phyloP scores from a whole-genome alignment of 2,113 vertebrate species.

The Eublepharis macularius region DNA sequence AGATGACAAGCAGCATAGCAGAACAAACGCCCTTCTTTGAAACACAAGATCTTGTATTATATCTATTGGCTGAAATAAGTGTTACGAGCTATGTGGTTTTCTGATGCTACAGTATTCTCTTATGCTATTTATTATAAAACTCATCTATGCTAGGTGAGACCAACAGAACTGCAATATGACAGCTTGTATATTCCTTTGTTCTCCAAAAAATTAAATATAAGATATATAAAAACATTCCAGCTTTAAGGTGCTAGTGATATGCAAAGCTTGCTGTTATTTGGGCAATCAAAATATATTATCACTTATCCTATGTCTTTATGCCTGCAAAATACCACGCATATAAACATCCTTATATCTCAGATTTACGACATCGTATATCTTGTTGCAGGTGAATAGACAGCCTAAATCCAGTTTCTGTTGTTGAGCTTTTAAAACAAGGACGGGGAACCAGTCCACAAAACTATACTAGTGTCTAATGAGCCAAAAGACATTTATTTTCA shows the following conservation, averaged over 20 bases:
- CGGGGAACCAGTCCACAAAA: slow-evolving; percentile 14
- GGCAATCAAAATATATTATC: neutral
- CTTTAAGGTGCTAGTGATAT: neutral
- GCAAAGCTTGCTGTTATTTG: neutral
- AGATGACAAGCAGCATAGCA: neutral
- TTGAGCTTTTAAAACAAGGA: neutral
- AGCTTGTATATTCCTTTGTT: neutral
- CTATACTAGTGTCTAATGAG: neutral
- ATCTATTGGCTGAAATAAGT: neutral
- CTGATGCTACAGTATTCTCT: neutral
- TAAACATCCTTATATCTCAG: neutral
- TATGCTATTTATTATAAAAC: neutral
- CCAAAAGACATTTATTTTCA: neutral
- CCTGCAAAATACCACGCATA: neutral
- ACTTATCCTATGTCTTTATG: neutral
- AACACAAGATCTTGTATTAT: neutral
- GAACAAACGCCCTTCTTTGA: neutral
- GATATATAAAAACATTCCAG: neutral
- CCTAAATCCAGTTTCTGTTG: neutral
- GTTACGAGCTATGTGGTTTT: neutral
- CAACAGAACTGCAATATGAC: neutral
- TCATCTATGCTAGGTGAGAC: neutral
- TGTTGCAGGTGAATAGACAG: neutral
- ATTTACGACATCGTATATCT: neutral
- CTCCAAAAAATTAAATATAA: neutral